These are phyloP conservation scores for Drosophila punjabiensis DNA, from an alignment of 1,140 invertebrate species.

Conservation along the genomic window DNA sequence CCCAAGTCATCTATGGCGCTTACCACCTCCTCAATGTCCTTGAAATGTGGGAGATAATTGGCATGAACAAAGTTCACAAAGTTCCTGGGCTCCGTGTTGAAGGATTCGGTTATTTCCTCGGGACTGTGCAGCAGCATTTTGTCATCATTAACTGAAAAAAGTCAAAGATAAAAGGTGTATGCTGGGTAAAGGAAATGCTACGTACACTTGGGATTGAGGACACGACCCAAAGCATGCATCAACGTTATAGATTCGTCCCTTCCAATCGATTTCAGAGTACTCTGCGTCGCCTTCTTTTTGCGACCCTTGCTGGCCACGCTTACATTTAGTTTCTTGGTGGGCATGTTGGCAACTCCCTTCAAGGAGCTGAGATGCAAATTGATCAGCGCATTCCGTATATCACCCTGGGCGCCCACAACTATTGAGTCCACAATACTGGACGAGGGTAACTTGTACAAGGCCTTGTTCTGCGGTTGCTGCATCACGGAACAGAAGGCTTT, in stretches of 20 bases:
- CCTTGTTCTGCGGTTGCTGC: conserved; percentile 77
- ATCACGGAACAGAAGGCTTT: conserved; percentile 88
- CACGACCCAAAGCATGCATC: conserved; percentile 91
- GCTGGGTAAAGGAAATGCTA: background rate
- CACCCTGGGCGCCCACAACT: conserved; percentile 89
- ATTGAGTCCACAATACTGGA: conserved; percentile 88
- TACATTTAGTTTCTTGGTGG: conserved; percentile 46
- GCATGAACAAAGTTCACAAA: conserved; percentile 90
- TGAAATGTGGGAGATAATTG: conserved; percentile 91
- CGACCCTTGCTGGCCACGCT: conserved; percentile 45
- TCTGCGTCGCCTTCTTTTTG: conserved; percentile 62
- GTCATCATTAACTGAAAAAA: conserved; percentile 41
- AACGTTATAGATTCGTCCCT: conserved; percentile 90
- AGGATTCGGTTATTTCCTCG: conserved; percentile 88
- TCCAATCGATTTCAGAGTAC: conserved; percentile 86
- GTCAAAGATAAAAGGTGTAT: background rate
- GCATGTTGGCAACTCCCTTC: conserved; percentile 86
- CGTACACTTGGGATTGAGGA: conserved; percentile 91
- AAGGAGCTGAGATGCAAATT: conserved; percentile 90
- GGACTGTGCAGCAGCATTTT: conserved; percentile 88
- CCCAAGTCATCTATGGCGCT: conserved; percentile 88
- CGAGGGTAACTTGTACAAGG: conserved; percentile 86
- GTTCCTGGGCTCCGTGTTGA: conserved; percentile 87
- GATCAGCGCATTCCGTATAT: conserved; percentile 89
- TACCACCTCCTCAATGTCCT: conserved; percentile 87